These are phyloP conservation scores for Budorcas taxicolor DNA, from an alignment of 2,113 vertebrate species.

Conservation along the genomic window DNA sequence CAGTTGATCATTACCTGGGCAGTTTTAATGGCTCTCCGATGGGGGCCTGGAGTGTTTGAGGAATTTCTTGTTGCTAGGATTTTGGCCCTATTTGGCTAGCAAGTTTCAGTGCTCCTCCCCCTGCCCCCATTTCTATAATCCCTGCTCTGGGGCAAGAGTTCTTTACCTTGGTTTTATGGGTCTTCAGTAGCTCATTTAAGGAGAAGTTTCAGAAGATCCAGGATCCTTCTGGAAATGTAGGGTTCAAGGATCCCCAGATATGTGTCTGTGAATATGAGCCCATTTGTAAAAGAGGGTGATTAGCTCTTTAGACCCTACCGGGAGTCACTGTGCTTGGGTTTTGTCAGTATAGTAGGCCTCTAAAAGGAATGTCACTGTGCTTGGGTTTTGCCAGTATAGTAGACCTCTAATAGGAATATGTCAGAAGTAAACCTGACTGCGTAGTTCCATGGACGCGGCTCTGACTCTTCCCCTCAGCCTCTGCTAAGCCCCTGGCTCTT, in stretches of 20 bases:
- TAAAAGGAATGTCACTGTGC: background rate
- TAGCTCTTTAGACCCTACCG: background rate
- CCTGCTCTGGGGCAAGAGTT: background rate
- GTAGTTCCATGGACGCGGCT: accelerated
- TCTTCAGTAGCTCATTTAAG: background rate
- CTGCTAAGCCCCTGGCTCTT: background rate
- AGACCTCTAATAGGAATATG: no score
- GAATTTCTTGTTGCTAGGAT: background rate
- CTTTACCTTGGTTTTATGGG: background rate
- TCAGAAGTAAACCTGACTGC: background rate
- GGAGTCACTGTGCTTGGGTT: background rate
- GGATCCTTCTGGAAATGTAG: background rate
- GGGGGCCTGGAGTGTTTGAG: background rate
- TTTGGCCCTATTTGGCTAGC: background rate
- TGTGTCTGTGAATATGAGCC: background rate
- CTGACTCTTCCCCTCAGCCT: background rate
- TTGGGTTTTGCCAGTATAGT: background rate
- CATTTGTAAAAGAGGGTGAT: background rate
- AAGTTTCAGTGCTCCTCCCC: background rate
- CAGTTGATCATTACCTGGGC: background rate
- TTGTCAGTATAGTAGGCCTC: background rate
- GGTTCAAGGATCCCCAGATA: background rate
- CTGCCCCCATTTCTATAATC: background rate
- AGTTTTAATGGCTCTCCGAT: background rate
- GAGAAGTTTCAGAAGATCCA: background rate